Conservation (phyloP, 1,140 invertebrate genomes). For the Drosophila gunungcola region DNA sequence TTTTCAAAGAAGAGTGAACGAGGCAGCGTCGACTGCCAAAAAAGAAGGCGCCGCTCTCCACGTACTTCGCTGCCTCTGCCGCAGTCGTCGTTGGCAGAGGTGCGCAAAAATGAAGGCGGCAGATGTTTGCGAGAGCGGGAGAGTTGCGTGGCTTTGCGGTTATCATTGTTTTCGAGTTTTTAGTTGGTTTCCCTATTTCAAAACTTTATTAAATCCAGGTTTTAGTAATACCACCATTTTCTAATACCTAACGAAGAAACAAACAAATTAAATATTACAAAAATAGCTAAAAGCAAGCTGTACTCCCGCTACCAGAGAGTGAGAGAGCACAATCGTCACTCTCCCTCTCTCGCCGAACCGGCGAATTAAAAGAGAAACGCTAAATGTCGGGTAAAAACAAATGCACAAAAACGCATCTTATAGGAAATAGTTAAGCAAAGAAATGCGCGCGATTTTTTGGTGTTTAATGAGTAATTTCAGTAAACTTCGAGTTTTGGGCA, state of each 20-base stretch:
- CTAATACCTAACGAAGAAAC: slow-evolving; percentile 5
- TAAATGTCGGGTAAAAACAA: slow-evolving; percentile 77
- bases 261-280: slow-evolving; percentile 11
- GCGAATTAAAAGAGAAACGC: slow-evolving; percentile 58
- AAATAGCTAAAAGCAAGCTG: neutral
- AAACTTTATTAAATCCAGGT: neutral
- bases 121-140: slow-evolving; percentile 35
- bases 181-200: neutral
- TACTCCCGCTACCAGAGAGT: slow-evolving; percentile 2
- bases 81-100: slow-evolving; percentile 43
- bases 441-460: slow-evolving; percentile 63
- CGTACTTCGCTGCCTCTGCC: slow-evolving; percentile 19
- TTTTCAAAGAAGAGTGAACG: slow-evolving; percentile 65
- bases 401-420: slow-evolving; percentile 59
- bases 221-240: neutral
- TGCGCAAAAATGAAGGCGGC: slow-evolving; percentile 31
- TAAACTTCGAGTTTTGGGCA: slow-evolving; percentile 5
- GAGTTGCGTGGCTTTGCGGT: slow-evolving; percentile 8
- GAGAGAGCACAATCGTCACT: neutral
- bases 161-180: neutral
- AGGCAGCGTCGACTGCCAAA: slow-evolving; percentile 48
- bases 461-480: slow-evolving; percentile 12
- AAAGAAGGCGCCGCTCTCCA: slow-evolving; percentile 43
- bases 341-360: slow-evolving; percentile 34
- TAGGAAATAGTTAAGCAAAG: slow-evolving; percentile 37